Base-by-base conservation (phyloP, 2,888 invertebrate species). In the Galeruca laticollis region DNA sequence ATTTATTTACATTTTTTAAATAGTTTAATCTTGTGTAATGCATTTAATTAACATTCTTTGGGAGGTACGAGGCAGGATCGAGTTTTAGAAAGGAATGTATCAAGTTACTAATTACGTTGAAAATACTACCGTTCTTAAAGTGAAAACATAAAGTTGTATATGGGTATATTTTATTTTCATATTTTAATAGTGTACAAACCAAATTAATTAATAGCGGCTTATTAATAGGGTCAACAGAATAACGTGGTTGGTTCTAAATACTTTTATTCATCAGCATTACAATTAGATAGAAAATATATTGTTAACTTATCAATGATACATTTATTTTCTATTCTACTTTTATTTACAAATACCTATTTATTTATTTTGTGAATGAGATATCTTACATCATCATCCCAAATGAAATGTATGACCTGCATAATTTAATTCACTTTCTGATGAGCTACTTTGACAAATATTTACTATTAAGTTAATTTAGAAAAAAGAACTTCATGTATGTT, bases 21-120 rank as follows among this genome's bases (percentile, higher is more conserved):
- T 68, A 20, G 60, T 43, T 21, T 60, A 6, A 10, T 15, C 15
- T 47, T 47, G 47, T 6, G 15, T 47, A 47, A 47, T 47, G 18
- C n/a, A 51, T 65, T 15, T 21, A 66, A 51, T 68, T 71, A 71
- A 68, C 60, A 68, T 71, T 71, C 68, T 61, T 71, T 51, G n/a
- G 61, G n/a, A 61, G 68, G 62, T 59, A 57, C 54, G 49, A 64
- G 35, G 31, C 66, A 49, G 64, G 18, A 68, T 68, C 69, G 37
- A 61, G 70, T 70, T 72, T 70, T 68, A 68, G 60, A 67, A 68
- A 61, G 70, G 72, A 65, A 72, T 72, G 49, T 63, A 52, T 62
- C 37, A 35, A 71, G 37, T 33, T 57, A 57, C 10, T 33, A 35
- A 15, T 33, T 18, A 31, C 35, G n/a, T 54, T 15, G 18, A 47